phyloP scores from a whole-genome alignment of 2,888 invertebrate species.

The Tanypteryx hageni region DNA sequence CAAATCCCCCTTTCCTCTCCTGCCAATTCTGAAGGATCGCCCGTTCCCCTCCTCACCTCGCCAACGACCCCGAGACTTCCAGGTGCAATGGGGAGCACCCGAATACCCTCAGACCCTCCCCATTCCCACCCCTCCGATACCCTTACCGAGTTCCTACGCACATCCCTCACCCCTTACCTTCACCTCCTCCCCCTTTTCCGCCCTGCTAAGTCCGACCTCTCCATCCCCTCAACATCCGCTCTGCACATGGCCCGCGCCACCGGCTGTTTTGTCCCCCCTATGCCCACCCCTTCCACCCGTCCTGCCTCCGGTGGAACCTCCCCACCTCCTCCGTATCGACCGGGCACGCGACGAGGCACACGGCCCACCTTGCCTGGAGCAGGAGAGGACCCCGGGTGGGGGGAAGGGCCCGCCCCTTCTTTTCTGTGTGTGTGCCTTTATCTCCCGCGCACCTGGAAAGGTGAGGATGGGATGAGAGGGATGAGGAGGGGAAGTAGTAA shows the following conservation, averaged over 20 bases:
- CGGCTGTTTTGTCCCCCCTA: background rate
- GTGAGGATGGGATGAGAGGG: background rate
- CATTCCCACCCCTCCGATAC: no score
- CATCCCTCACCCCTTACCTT: background rate
- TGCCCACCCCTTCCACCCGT: background rate
- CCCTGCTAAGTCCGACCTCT: background rate
- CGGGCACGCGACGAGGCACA: slow-evolving; percentile 59
- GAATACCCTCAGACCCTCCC: background rate
- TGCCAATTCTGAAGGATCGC: background rate
- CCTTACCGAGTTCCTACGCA: background rate
- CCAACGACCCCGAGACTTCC: background rate
- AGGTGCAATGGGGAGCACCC: background rate
- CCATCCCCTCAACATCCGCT: background rate
- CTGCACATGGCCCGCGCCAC: slow-evolving; percentile 27
- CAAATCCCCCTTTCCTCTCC: background rate
- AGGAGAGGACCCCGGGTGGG: background rate
- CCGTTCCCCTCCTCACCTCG: background rate
- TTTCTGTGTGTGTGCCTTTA: slow-evolving; percentile 2
- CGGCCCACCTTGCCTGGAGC: slow-evolving; percentile 32
- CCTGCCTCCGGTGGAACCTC: background rate
- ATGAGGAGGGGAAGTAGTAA: background rate
- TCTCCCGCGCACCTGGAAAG: slow-evolving; percentile 58
- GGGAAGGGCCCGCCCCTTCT: background rate
- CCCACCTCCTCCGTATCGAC: background rate
- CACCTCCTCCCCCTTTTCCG: background rate